A percentile compares a stretch with the other conserved stretches of the same genome.
phyloP scores from a whole-genome alignment of 1,140 invertebrate species.

The Diachasma alloeum region DNA sequence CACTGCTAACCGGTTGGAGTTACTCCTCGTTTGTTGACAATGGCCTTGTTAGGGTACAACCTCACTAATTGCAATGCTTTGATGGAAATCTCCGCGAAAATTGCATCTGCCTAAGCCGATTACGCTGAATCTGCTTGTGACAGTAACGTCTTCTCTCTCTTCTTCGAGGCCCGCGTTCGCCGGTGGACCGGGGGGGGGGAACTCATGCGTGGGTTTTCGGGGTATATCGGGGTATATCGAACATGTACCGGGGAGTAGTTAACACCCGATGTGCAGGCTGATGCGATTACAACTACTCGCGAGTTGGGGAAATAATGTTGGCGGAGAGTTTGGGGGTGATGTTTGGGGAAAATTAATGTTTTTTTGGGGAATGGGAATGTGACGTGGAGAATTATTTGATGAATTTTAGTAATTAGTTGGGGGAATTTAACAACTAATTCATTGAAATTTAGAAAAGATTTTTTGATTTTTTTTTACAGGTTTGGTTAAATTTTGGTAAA shows the following conservation, averaged over 20 bases:
- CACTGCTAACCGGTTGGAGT: not conserved
- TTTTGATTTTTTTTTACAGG: too few species aligned
- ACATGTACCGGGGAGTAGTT: not conserved
- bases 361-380: too few species aligned
- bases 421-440: too few species aligned
- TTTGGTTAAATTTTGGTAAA: too few species aligned
- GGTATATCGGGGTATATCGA: not conserved
- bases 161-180: not conserved
- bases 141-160: not conserved
- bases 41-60: conserved; percentile 48
- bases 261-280: not conserved
- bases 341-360: too few species aligned
- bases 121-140: not conserved
- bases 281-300: not conserved
- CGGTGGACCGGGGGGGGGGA: not conserved
- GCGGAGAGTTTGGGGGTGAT: not conserved
- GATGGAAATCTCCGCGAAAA: conserved; percentile 49
- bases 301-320: not conserved
- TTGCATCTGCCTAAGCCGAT: conserved; percentile 39
- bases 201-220: not conserved
- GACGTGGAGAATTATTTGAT: too few species aligned
- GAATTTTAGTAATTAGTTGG: too few species aligned
- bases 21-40: conserved; percentile 36
- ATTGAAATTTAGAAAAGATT: too few species aligned
- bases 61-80: conserved; percentile 48